Evolutionary conservation across 2,113 vertebrate genomes (phyloP), one percentile per base, ranked within the genome.

Genomic region (Nothoprocta pentlandii): DNA sequence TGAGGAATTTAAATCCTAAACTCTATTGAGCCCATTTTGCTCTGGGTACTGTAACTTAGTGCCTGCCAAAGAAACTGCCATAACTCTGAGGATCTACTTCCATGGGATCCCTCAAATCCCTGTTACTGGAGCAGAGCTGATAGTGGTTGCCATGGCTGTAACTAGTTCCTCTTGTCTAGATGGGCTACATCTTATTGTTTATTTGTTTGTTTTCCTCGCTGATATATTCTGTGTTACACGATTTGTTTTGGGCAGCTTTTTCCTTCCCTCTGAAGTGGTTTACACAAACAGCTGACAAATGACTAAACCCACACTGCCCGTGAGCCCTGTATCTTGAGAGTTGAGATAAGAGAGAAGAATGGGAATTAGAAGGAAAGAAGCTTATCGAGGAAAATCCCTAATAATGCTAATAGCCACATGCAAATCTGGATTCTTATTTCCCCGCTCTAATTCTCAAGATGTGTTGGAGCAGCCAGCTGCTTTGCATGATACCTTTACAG

Each of bases 301-400:
- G 3, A 54, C 53, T 90, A 90, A 92, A 78, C 12, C 19, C 12
- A 78, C 53, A 46, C 25, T 5, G 12, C 15, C 2, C 39, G 61
- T 74, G 64, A 87, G 81, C 78, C 36, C 71, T 0, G 0, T 80
- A n/a, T 93, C 61, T 89, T 96, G 61, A 68, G 91, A 80, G 67
- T 6, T 86, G 47, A 78, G 84, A 80, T 80, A 81, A 93, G 90
- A 85, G 26, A 25, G 44, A 63, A 95, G 75, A 85, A 89, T 88
- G 41, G 58, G n/a, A 91, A 39, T 85, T 83, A 87, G 85, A 80
- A 0, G 1, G 61, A 95, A 94, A 96, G 85, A 46, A 81, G 42
- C 42, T 92, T 93, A 90, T 82, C 63, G 59, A 93, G 70, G 69
- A 73, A 96, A 94, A 95, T 92, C 79, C 67, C n/a, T 44, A n/a